These are phyloP conservation scores for Drosophila algonquin DNA, from an alignment of 2,888 invertebrate genomes.

Conservation along the genomic window DNA sequence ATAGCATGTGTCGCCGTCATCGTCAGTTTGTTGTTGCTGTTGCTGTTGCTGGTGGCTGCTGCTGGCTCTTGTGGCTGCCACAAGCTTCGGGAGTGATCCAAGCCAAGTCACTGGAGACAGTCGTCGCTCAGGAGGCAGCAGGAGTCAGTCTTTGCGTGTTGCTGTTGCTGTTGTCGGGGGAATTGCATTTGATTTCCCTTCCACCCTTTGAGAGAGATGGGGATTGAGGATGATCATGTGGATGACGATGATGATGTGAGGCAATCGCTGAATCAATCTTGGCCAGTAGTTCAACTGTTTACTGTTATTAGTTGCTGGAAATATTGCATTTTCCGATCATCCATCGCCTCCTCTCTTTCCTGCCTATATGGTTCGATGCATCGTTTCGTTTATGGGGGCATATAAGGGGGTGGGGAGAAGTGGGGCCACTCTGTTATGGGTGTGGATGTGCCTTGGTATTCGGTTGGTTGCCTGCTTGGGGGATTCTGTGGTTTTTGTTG, in stretches of 20 bases:
- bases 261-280: conserved; percentile 70
- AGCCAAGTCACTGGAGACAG: conserved; percentile 58
- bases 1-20: conserved; percentile 66
- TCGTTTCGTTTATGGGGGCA: not conserved
- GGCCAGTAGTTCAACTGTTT: conserved; percentile 74
- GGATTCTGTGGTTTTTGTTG: too few relatives aligned
- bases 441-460: too few relatives aligned
- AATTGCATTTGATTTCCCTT: conserved; percentile 48
- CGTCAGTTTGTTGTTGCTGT: conserved; percentile 31
- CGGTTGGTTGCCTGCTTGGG: too few relatives aligned
- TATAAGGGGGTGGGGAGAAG: not conserved
- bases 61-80: conserved; percentile 17
- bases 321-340: conserved; percentile 45
- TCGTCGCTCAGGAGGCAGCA: conserved; percentile 33
- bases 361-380: not conserved
- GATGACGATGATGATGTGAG: conserved; percentile 57
- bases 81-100: conserved; percentile 53
- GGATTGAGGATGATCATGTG: conserved; percentile 49
- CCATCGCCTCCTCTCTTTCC: conserved; percentile 24
- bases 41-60: conserved; percentile 19
- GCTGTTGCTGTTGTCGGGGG: conserved; percentile 46
- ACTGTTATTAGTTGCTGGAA: conserved; percentile 65
- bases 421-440: not conserved
- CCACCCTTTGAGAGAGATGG: conserved; percentile 14
- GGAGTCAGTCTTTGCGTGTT: conserved; percentile 40